Conservation (phyloP, 1,140 invertebrate genomes). For the Platyscapa corneri region DNA sequence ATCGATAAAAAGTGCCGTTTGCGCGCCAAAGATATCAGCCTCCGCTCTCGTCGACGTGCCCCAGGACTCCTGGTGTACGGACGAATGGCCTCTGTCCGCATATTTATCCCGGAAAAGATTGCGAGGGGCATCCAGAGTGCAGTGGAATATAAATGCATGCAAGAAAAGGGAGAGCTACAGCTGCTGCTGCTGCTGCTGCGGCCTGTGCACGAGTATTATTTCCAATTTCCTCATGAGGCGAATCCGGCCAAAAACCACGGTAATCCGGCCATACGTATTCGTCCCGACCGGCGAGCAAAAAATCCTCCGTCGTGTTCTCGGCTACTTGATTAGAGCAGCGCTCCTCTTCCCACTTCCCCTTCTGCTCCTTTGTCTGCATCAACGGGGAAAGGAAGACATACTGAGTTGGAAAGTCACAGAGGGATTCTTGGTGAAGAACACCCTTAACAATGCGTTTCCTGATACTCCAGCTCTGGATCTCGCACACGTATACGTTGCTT, state of each 20-base stretch:
- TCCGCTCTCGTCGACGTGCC: no score
- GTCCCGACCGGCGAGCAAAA: not conserved
- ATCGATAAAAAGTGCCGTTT: slow-evolving; percentile 17
- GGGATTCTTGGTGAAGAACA: not conserved
- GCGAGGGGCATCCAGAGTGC: slow-evolving; percentile 11
- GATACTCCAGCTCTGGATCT: not conserved
- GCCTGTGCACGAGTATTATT: slow-evolving; percentile 26
- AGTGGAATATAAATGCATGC: slow-evolving; percentile 34
- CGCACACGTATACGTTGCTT: not conserved
- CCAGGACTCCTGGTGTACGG: not conserved
- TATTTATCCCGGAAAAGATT: slow-evolving; percentile 19
- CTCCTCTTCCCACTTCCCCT: slow-evolving; percentile 44
- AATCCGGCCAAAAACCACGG: slow-evolving; percentile 36
- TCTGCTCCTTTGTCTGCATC: not conserved
- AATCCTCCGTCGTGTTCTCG: slow-evolving; percentile 18
- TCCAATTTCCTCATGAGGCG: slow-evolving; percentile 42
- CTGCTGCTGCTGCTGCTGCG: not conserved
- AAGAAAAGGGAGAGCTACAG: not conserved
- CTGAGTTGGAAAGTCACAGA: not conserved
- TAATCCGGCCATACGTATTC: slow-evolving; percentile 50
- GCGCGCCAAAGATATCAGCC: no score
- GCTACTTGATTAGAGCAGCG: slow-evolving; percentile 24
- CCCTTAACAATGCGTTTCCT: slow-evolving; percentile 7
- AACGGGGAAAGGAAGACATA: not conserved
- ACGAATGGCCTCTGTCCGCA: not conserved